Base-by-base conservation (phyloP, 2,113 vertebrate genomes). In the Oncorhynchus tshawytscha region DNA sequence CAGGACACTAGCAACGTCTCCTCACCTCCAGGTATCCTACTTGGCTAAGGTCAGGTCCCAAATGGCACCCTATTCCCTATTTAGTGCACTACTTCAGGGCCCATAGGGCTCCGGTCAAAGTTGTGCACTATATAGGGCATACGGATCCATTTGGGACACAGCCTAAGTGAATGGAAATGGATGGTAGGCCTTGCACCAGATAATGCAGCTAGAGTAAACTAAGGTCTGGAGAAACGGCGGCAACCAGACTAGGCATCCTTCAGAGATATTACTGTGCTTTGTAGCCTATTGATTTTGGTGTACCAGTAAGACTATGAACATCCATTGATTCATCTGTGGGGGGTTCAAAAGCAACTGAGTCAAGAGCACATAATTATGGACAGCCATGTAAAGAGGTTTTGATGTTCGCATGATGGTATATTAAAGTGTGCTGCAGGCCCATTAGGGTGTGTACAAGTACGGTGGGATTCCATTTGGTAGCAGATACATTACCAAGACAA, bases 341-440 rank as follows among this genome's bases (percentile, higher is more conserved):
- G 39, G 39, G 39, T 45, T 45, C 39, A 48, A 20, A 34, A 68
- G 60, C n/a, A 85, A 90, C 81, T 70, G 65, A 84, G 89, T 85
- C 79, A 80, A 0, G 34, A 77, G 62, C 73, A 79, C 67, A 11
- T 64, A 73, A 20, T 12, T 70, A 67, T 74, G 57, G 80, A 77
- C 64, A 18, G 1, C 39, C 25, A 2, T 72, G 18, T 80, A 87
- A 85, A 82, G 62, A 75, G 66, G 65, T 77, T 77, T 79, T 83
- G 78, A 81, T 74, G 81, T 69, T 74, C 66, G 73, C 74, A 70
- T 78, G 83, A 82, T 75, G 80, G 62, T 70, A 62, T 76, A 77
- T 79, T 45, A 71, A 65, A 20, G 29, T 71, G 72, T 22, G 45
- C 29, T 29, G 25, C 71, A 2, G 51, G 16, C 49, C 73, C 45